These are phyloP conservation scores for Aptenodytes forsteri DNA, from an alignment of 2,113 vertebrate genomes.

Conservation along the genomic window DNA sequence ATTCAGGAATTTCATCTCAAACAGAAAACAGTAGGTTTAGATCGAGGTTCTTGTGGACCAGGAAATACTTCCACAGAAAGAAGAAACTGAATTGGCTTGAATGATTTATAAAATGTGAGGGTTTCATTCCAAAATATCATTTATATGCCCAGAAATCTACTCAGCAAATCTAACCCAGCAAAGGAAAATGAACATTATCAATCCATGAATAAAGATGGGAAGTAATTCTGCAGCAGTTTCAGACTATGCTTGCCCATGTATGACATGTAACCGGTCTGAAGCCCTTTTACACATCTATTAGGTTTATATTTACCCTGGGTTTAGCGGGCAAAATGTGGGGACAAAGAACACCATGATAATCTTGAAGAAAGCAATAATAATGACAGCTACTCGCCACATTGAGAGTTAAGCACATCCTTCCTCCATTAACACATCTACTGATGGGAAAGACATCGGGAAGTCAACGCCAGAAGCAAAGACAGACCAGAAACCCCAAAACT, in stretches of 20 bases:
- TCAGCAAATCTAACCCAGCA: not conserved
- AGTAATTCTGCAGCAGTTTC: not conserved
- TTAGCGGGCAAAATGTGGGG: not conserved
- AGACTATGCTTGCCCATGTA: not conserved
- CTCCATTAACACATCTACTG: not conserved
- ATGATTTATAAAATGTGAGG: slow-evolving; percentile 19
- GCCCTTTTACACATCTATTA: not conserved
- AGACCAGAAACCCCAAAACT: not conserved
- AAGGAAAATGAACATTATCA: slow-evolving; percentile 26
- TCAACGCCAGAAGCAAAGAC: not conserved
- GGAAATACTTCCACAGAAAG: not conserved
- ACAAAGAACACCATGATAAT: not conserved
- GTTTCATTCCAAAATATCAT: slow-evolving; percentile 32
- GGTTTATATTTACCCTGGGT: not conserved
- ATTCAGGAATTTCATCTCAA: not conserved
- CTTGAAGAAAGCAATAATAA: not conserved
- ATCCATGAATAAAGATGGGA: slow-evolving; percentile 11
- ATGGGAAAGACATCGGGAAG: not conserved
- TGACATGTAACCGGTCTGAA: not conserved
- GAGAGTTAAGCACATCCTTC: not conserved
- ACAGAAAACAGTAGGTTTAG: not conserved
- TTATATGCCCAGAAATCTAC: slow-evolving; percentile 11
- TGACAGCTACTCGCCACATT: not conserved
- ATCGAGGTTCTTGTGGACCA: not conserved
- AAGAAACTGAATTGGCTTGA: not conserved